Base-by-base conservation (phyloP, 2,797 vertebrate genomes). In the Bufotes viridis region DNA sequence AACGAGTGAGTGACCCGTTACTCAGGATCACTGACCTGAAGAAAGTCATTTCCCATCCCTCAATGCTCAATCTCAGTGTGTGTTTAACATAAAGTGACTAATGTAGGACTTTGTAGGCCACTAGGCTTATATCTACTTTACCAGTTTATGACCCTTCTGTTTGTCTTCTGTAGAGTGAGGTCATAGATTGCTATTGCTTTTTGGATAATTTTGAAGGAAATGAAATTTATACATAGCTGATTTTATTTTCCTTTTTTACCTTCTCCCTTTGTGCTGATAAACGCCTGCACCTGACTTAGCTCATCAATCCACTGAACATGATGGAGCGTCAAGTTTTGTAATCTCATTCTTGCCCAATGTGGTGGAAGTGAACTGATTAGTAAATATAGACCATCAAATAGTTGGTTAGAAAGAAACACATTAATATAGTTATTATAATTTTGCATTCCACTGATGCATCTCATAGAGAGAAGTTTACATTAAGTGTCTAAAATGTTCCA, bases 21-120 rank as follows among this genome's bases (percentile, higher is more conserved):
- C 49, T 74, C n/a, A 17, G 57, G 81, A 87, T 89, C 81, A 80
- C 60, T 89, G 88, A 89, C 85, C 88, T 89, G 88, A 74, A 84
- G 53, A 89, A 86, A 84, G 75, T 87, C 55, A 89, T 87, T 89
- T 89, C 88, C 85, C 55, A 72, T 87, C 63, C 10, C 42, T 58
- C 84, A 84, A 74, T 84, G 49, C 72, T 14, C 6, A 42, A 26
- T 42, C 18, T 69, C 14, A n/a, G 60, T 87, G 81, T 80, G 78
- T 72, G 65, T 60, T 80, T 76, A 84, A 42, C 81, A 63, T 57
- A 82, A 57, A 78, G 69, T 84, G 49, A 61, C 29, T 63, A 42
- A 74, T 63, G 29, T 61, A 4, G 26, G 24, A 20, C 14, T 18
- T n/a, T 49, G 60, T 42, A 65, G 72, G 10, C 34, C 7, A 7